Percentiles rank a stretch among this genome's conserved stretches.
These are phyloP conservation scores for Ceryle rudis DNA, from an alignment of 2,797 vertebrate genomes.

Conservation along the genomic window DNA sequence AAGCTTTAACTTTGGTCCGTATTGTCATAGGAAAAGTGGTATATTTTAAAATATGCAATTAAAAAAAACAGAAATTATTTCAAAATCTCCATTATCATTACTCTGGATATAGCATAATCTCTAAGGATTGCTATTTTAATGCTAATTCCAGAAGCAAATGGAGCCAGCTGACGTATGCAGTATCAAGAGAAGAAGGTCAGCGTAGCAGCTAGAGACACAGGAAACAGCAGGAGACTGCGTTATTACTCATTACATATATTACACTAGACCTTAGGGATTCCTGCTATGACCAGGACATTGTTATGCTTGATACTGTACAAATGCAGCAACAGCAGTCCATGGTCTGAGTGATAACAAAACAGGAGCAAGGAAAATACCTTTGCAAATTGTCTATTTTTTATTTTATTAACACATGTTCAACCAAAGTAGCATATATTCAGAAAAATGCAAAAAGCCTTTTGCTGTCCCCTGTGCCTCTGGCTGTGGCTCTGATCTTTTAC, in stretches of 20 bases:
- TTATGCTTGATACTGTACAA: background rate
- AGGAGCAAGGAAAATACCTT: background rate
- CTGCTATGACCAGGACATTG: background rate
- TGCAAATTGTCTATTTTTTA: background rate
- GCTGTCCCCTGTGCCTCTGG: background rate
- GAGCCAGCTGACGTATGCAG: conserved; percentile 49
- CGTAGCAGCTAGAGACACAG: background rate
- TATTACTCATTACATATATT: conserved; percentile 62
- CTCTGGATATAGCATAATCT: conserved; percentile 26
- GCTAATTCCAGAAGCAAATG: conserved; percentile 65
- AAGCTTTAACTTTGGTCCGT: background rate
- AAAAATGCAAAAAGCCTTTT: background rate
- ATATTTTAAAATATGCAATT: background rate
- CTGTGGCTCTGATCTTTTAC: background rate
- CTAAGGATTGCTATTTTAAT: conserved; percentile 63
- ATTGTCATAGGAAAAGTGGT: background rate
- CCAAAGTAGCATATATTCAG: background rate
- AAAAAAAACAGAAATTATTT: background rate
- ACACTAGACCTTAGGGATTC: conserved; percentile 33
- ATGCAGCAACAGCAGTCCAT: background rate
- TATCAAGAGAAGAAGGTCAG: conserved; percentile 56
- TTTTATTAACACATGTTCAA: background rate
- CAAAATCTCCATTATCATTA: background rate
- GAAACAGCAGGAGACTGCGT: conserved; percentile 58
- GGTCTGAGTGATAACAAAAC: background rate